phyloP scores from a whole-genome alignment of 2,113 vertebrate species.

The Circaetus cinerascens region DNA sequence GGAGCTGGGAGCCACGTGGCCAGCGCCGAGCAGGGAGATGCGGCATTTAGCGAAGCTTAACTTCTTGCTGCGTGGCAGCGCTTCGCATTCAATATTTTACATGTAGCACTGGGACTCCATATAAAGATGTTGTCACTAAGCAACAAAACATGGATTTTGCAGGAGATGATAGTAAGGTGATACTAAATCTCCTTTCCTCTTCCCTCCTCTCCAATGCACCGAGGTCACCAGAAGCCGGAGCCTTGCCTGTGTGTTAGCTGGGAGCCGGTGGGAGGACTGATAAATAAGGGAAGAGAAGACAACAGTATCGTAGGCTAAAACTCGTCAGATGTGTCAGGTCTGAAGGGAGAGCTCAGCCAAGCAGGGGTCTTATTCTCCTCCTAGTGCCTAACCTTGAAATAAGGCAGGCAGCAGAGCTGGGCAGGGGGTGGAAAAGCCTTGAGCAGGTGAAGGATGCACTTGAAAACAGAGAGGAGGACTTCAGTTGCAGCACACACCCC shows the following conservation, averaged over 20 bases:
- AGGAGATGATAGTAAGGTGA: neutral
- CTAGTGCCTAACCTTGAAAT: neutral
- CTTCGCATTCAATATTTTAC: neutral
- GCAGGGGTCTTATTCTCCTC: neutral
- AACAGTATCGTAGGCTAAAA: neutral
- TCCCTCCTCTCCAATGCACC: neutral
- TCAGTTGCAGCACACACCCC: rapidly evolving
- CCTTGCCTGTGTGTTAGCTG: neutral
- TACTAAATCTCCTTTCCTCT: neutral
- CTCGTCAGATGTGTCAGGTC: neutral
- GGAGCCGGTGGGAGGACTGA: neutral
- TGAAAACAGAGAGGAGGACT: neutral
- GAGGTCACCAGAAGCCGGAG: neutral
- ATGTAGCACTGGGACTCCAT: neutral
- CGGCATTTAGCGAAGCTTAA: neutral
- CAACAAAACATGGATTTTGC: constrained; percentile 4
- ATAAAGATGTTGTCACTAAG: constrained; percentile 14
- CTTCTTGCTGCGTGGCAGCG: neutral
- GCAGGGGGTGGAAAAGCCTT: neutral
- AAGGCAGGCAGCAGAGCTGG: neutral
- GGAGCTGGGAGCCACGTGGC: neutral
- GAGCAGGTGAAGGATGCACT: neutral
- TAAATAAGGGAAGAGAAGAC: neutral
- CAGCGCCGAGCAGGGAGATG: neutral
- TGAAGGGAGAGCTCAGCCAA: neutral